Conservation (phyloP, 2,113 vertebrate genomes). For the Thamnaconus septentrionalis region DNA sequence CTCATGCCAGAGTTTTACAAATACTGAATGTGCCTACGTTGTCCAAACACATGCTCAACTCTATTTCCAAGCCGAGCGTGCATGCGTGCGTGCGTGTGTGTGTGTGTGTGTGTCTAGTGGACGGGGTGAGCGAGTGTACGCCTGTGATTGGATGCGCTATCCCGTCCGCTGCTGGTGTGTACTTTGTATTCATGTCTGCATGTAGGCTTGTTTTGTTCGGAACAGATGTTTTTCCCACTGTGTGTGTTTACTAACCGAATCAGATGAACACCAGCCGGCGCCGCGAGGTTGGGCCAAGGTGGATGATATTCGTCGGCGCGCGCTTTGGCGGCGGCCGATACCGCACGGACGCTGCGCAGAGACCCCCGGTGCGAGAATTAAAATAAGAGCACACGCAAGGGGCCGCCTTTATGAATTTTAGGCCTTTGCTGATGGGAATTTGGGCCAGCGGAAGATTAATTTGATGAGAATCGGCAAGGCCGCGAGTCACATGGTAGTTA, state of each 20-base stretch:
- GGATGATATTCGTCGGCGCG: constrained; percentile 44
- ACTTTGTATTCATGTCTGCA: constrained; percentile 27
- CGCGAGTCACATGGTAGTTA: constrained; percentile 17
- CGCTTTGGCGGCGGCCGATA: constrained; percentile 16
- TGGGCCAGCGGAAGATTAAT: constrained; percentile 17
- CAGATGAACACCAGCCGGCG: constrained; percentile 57
- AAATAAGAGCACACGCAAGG: constrained; percentile 8
- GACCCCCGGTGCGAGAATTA: not conserved
- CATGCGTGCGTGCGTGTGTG: constrained; percentile 9
- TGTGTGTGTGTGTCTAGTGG: not conserved
- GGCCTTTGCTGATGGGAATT: constrained; percentile 18
- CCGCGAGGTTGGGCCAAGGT: constrained; percentile 50
- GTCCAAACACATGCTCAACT: constrained; percentile 69
- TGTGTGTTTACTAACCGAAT: constrained; percentile 39
- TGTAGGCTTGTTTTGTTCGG: constrained; percentile 34
- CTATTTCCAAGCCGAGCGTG: constrained; percentile 51
- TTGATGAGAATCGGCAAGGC: constrained; percentile 31
- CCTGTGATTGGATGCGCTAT: constrained; percentile 9
- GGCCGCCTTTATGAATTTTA: constrained; percentile 13
- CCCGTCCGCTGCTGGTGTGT: constrained; percentile 4
- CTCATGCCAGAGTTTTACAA: constrained; percentile 54
- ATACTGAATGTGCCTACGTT: constrained; percentile 45
- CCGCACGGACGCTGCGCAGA: constrained; percentile 14
- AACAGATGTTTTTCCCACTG: constrained; percentile 58
- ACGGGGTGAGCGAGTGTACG: constrained; percentile 7